phyloP scores from a whole-genome alignment of 2,888 invertebrate genomes.

The Vandiemenella viatica region DNA sequence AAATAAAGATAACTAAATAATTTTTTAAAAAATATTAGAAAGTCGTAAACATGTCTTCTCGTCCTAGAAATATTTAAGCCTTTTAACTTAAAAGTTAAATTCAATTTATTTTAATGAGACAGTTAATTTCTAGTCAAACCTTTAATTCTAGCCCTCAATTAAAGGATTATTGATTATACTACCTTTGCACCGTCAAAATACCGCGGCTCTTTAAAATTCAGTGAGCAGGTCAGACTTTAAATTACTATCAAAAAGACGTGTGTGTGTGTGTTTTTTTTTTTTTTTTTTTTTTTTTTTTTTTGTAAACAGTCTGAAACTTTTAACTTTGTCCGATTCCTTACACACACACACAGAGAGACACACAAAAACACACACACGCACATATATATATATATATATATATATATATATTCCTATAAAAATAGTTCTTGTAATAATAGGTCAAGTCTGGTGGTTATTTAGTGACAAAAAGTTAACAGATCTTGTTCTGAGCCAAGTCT shows the following conservation, averaged over 20 bases:
- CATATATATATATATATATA: no score
- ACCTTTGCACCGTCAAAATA: slow-evolving; percentile 65
- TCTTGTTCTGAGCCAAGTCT: no score
- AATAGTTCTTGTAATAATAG: no score
- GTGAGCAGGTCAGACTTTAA: slow-evolving; percentile 57
- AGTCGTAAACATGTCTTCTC: slow-evolving; percentile 71
- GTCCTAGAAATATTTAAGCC: slow-evolving; percentile 52
- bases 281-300: no score
- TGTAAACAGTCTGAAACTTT: no score
- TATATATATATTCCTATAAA: no score
- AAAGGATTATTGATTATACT: slow-evolving; percentile 68
- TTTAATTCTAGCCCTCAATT: slow-evolving; percentile 65
- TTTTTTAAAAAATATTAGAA: slow-evolving; percentile 25
- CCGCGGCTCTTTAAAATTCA: slow-evolving; percentile 63
- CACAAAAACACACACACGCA: no score
- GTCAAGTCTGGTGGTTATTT: no score
- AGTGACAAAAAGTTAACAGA: no score
- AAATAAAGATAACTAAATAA: slow-evolving; percentile 22
- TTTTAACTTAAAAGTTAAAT: slow-evolving; percentile 47
- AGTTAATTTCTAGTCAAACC: slow-evolving; percentile 39
- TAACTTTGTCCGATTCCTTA: no score
- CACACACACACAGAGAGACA: no score
- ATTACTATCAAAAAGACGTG: slow-evolving; percentile 50
- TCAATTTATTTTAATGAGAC: slow-evolving; percentile 23
- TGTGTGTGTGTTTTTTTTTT: no score